Conservation (phyloP, 2,888 invertebrate genomes). For the Panopea generosa region DNA sequence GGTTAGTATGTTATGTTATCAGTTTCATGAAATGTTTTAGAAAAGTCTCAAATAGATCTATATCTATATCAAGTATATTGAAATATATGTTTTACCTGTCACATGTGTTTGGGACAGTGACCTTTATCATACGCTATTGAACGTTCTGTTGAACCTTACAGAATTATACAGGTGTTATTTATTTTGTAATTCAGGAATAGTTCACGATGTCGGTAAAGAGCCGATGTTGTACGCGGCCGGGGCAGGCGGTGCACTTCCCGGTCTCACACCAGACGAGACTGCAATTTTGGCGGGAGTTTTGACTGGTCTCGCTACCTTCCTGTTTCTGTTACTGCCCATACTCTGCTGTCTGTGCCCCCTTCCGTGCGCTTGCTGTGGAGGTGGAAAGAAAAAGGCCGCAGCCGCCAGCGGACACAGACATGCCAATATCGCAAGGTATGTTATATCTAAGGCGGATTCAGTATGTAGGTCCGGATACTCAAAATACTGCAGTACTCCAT, state of each 20-base stretch:
- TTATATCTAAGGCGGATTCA: too few relatives aligned
- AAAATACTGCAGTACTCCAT: too few relatives aligned
- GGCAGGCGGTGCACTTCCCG: slow-evolving; percentile 57
- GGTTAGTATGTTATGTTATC: slow-evolving; percentile 37
- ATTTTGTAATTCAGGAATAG: slow-evolving; percentile 30
- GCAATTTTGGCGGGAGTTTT: slow-evolving; percentile 70
- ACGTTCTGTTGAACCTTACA: too few relatives aligned
- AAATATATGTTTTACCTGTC: too few relatives aligned
- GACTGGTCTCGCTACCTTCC: slow-evolving; percentile 65
- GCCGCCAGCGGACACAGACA: slow-evolving; percentile 45
- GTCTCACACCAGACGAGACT: slow-evolving; percentile 66
- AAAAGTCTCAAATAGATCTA: too few relatives aligned
- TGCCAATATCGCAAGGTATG: slow-evolving; percentile 52
- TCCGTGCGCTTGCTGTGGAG: slow-evolving; percentile 52
- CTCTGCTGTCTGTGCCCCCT: slow-evolving; percentile 69
- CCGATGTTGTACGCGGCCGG: slow-evolving; percentile 41
- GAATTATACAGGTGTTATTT: too few relatives aligned
- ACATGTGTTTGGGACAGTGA: too few relatives aligned
- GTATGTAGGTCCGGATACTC: too few relatives aligned
- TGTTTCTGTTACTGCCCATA: slow-evolving; percentile 67
- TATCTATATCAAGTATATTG: too few relatives aligned
- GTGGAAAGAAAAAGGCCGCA: slow-evolving; percentile 39
- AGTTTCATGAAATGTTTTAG: neutral
- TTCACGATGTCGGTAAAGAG: slow-evolving; percentile 43
- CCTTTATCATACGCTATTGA: too few relatives aligned